Percentiles rank a stretch among this genome's conserved stretches.
These are phyloP conservation scores for Campoletis raptor DNA, from an alignment of 2,888 invertebrate species.

Conservation along the genomic window DNA sequence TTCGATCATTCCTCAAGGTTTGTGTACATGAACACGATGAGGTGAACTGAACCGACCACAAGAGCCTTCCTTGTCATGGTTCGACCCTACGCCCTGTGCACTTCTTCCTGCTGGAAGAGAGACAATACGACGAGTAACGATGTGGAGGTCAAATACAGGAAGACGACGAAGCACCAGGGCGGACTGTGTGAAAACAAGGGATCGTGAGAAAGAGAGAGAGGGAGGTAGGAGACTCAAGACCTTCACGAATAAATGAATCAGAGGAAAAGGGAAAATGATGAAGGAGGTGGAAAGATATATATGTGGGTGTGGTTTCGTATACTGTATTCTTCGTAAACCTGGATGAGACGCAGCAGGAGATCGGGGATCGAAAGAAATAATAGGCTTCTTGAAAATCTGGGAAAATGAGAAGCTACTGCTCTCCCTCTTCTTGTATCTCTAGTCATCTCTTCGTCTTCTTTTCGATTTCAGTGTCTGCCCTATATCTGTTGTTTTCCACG, in stretches of 20 bases:
- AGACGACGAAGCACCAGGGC: neutral
- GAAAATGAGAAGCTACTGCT: slow-evolving; percentile 38
- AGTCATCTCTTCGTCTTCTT: neutral
- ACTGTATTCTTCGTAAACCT: slow-evolving; percentile 6
- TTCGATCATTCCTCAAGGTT: slow-evolving; percentile 45
- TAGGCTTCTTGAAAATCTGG: slow-evolving; percentile 44
- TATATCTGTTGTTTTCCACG: neutral
- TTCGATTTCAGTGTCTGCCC: neutral
- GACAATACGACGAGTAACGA: slow-evolving; percentile 52
- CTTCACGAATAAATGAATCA: slow-evolving; percentile 28
- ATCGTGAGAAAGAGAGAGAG: neutral
- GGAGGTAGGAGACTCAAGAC: neutral
- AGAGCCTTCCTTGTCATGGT: slow-evolving; percentile 13
- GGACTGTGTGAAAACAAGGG: neutral
- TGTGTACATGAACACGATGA: slow-evolving; percentile 8
- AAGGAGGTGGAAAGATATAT: slow-evolving; percentile 20
- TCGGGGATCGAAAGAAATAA: slow-evolving; percentile 54
- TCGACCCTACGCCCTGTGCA: neutral
- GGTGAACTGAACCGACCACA: slow-evolving; percentile 23
- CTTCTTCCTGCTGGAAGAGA: slow-evolving; percentile 18
- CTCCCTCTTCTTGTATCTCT: neutral
- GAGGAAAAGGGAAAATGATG: slow-evolving; percentile 10
- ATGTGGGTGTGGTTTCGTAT: neutral
- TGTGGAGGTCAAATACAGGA: slow-evolving; percentile 11
- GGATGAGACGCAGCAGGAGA: slow-evolving; percentile 15